Evolutionary conservation across 30 jellyfish, hydroid and myxozoan genomes (phyloP).

Genomic region (Catostylus mosaicus): DNA sequence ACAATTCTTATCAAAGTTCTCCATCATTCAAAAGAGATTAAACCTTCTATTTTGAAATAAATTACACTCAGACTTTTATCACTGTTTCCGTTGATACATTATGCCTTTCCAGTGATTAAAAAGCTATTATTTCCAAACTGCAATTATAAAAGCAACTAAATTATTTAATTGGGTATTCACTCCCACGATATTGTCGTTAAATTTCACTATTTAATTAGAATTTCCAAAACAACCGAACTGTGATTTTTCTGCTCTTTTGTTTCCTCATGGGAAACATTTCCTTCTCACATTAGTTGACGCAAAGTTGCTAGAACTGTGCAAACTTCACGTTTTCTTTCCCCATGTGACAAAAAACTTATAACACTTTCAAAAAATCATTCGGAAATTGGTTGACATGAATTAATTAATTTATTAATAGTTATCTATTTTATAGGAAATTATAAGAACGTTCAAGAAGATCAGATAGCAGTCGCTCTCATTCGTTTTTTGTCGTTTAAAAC

Average conservation of each 20-base stretch:
- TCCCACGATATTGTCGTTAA: slow-evolving; percentile 9
- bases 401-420: too few relatives aligned
- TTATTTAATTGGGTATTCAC: background rate
- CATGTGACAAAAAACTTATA: background rate
- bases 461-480: too few relatives aligned
- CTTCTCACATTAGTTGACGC: background rate
- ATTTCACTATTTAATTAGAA: background rate
- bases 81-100: background rate
- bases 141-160: slow-evolving; percentile 8
- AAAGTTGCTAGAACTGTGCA: too few relatives aligned
- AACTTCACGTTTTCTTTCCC: too few relatives aligned
- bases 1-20: too few relatives aligned
- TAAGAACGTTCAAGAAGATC: too few relatives aligned
- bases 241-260: background rate
- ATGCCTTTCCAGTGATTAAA: background rate
- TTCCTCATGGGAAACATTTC: background rate
- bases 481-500: too few relatives aligned
- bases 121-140: background rate
- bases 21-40: too few relatives aligned
- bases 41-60: background rate
- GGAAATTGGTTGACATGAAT: too few relatives aligned
- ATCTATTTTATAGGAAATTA: too few relatives aligned
- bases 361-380: background rate
- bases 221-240: background rate
- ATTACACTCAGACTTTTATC: background rate